Percentiles rank a stretch among this genome's conserved stretches.
Conservation (phyloP, 2,113 vertebrate species). For the Bambusicola thoracicus region DNA sequence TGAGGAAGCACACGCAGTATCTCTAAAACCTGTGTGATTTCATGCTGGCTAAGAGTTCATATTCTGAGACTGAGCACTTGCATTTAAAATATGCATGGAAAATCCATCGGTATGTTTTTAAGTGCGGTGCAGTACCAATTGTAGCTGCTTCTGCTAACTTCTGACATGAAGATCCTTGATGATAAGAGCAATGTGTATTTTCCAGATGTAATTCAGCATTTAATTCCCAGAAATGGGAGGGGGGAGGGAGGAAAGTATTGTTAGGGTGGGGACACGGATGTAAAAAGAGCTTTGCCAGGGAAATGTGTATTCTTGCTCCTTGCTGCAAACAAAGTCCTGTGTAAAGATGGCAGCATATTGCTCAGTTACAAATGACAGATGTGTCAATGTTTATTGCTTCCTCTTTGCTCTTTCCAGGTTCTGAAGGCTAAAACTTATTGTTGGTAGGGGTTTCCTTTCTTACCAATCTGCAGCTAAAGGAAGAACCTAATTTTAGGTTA, state of each 20-base stretch:
- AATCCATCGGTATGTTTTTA: neutral
- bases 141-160: neutral
- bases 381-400: neutral
- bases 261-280: neutral
- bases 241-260: neutral
- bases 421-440: neutral
- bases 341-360: neutral
- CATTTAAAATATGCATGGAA: neutral
- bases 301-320: neutral
- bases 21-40: neutral
- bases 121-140: rapidly evolving
- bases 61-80: neutral
- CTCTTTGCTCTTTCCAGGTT: neutral
- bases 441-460: neutral
- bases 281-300: neutral
- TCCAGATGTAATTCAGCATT: neutral
- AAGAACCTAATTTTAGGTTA: neutral
- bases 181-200: neutral
- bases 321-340: neutral
- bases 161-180: neutral
- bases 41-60: neutral
- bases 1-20: neutral
- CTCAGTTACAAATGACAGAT: neutral
- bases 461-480: neutral
- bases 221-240: no score